Evolutionary conservation across 2,888 invertebrate genomes (phyloP), one percentile per base, ranked within the genome.

Genomic region (Stenurella melanura): DNA sequence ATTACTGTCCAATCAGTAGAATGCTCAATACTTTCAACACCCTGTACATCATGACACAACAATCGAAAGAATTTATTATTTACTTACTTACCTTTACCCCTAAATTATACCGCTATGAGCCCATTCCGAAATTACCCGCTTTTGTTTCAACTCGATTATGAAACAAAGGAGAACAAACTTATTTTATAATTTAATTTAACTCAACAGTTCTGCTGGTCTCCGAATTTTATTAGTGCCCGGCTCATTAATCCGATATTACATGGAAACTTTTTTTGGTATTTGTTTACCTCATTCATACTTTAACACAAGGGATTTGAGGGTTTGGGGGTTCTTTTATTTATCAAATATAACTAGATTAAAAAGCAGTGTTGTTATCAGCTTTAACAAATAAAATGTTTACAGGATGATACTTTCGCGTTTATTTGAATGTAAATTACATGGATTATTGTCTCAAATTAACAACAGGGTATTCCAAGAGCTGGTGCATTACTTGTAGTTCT

Each of bases 121-220:
- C 68, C 66, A 19, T 50, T 38, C 42, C 6, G 34, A 69, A 60
- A 74, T 60, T 58, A 60, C 68, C 60, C 42, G 61, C 64, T 68
- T 74, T 60, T 68, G 74, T 71, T 63, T 70, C 71, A 21, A 30
- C 57, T 17, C 17, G 56, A 61, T 75, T 71, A 75, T 56, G 64
- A 71, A 70, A 75, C 75, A 70, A 70, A 70, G 75, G 64, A 63
- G 26, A 64, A 71, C 58, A 70, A 75, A 64, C 63, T 75, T 70
- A 71, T 71, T 75, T 75, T 64, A 71, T 75, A 75, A 75, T 75
- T 75, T 64, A 75, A 75, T 75, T 66, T 66, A 30, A 58, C 26
- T 26, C 54, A 60, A 58, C 58, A 68, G 42, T 74, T 26, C 64
- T 18, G 54, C 67, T 26, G 50, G 54, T 54, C 67, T 56, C 17